phyloP scores from a whole-genome alignment of 2,797 vertebrate species.

The Cheirogaleus major region DNA sequence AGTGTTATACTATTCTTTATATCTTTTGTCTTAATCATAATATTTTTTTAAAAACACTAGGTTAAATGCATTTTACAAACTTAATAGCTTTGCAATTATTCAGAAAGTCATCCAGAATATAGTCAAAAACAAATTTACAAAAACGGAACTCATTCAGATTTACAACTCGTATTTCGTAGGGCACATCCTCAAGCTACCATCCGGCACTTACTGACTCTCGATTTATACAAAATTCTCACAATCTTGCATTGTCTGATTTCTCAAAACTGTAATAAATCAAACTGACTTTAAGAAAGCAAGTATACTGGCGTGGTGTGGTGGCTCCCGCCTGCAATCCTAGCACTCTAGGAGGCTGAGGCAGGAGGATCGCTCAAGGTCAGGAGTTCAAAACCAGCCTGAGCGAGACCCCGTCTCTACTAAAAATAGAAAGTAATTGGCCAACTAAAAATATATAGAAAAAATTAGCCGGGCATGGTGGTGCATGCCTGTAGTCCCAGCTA shows the following conservation, averaged over 20 bases:
- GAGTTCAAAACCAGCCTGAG: no score
- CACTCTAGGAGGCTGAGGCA: no score
- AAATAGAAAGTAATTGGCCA: no score
- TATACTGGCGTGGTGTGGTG: background rate
- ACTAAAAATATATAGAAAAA: no score
- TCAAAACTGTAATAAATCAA: conserved; percentile 24
- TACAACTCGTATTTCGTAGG: background rate
- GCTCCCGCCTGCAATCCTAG: no score
- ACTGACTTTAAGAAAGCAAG: background rate
- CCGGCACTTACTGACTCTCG: background rate
- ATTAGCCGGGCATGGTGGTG: no score
- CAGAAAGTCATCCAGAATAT: background rate
- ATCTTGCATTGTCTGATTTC: background rate
- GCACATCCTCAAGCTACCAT: background rate
- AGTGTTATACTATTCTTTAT: background rate
- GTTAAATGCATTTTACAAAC: conserved; percentile 2
- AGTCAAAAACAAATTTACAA: conserved; percentile 35
- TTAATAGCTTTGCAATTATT: conserved; percentile 4
- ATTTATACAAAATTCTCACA: background rate
- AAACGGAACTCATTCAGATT: conserved; percentile 1
- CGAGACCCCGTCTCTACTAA: no score
- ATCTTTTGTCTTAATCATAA: background rate
- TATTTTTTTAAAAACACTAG: conserved; percentile 8
- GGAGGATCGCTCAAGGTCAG: no score
- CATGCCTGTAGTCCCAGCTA: no score